Evolutionary conservation across 2,888 invertebrate genomes (phyloP).

Genomic region (Lysandra coridon): DNA sequence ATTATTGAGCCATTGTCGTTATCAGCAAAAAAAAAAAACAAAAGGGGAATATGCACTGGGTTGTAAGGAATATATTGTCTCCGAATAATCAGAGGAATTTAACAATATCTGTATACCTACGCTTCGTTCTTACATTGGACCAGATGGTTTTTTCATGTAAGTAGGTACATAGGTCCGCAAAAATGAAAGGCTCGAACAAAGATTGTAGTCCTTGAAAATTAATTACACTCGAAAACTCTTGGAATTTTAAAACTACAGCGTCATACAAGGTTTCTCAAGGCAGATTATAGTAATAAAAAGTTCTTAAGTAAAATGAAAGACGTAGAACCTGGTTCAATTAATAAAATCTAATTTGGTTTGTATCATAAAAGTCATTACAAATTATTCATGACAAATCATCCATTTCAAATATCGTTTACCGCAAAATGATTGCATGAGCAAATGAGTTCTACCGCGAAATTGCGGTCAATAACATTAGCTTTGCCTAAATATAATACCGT

Average conservation of each 20-base stretch:
- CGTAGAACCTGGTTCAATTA: neutral
- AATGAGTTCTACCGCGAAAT: constrained; percentile 27
- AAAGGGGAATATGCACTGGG: neutral
- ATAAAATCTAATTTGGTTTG: neutral
- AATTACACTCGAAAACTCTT: constrained; percentile 3
- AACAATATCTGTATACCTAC: neutral
- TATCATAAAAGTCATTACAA: neutral
- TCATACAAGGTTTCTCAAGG: neutral
- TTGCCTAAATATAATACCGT: constrained; percentile 11
- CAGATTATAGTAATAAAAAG: neutral
- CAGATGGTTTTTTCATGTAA: constrained; percentile 15
- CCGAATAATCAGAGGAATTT: neutral
- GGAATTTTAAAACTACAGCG: neutral
- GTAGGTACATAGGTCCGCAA: constrained; percentile 17
- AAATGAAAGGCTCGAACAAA: constrained; percentile 14
- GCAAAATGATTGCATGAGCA: constrained; percentile 22
- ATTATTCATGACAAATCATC: constrained; percentile 6
- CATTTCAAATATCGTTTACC: constrained; percentile 28
- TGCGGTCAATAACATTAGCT: constrained; percentile 25
- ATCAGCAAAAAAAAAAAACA: neutral
- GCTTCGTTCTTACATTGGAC: neutral
- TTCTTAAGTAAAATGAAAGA: neutral
- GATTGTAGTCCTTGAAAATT: constrained; percentile 20
- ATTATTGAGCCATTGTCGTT: neutral
- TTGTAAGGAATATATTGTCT: no score